Conservation (phyloP, 2,797 vertebrate genomes). For the Danionella dracula region DNA sequence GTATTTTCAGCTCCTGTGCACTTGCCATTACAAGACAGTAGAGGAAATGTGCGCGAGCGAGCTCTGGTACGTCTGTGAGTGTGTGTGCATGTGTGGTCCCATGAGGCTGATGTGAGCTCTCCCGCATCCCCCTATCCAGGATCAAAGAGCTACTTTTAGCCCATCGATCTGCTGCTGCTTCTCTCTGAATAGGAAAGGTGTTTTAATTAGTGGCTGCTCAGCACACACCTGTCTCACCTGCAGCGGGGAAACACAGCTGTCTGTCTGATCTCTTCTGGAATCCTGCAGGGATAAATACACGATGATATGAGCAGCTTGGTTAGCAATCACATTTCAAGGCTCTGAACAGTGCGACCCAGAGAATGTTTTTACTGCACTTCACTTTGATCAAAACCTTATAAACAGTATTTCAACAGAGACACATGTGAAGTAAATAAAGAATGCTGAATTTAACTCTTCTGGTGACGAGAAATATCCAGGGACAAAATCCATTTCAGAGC, state of each 20-base stretch:
- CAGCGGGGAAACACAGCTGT: constrained; percentile 38
- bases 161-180: constrained; percentile 18
- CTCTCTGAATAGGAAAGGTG: constrained; percentile 2
- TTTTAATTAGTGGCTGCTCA: constrained; percentile 21
- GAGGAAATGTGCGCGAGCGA: neutral
- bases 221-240: constrained; percentile 46
- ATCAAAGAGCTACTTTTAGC: constrained; percentile 29
- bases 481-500: too few species aligned
- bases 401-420: too few species aligned
- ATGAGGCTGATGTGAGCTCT: neutral
- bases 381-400: too few species aligned
- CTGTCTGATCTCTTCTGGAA: neutral
- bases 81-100: constrained; percentile 6
- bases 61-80: neutral
- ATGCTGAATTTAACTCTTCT: neutral
- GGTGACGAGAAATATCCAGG: too few species aligned
- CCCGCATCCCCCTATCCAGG: constrained; percentile 26
- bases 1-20: neutral
- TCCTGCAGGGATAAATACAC: constrained; percentile 12
- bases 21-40: neutral
- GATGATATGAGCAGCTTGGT: constrained; percentile 13
- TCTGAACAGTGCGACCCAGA: too few species aligned
- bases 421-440: neutral
- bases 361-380: too few species aligned
- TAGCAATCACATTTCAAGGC: neutral